Evolutionary conservation across 2,797 vertebrate species (phyloP), one percentile per base, ranked within the genome.

Genomic region (Micromesistius poutassou): DNA sequence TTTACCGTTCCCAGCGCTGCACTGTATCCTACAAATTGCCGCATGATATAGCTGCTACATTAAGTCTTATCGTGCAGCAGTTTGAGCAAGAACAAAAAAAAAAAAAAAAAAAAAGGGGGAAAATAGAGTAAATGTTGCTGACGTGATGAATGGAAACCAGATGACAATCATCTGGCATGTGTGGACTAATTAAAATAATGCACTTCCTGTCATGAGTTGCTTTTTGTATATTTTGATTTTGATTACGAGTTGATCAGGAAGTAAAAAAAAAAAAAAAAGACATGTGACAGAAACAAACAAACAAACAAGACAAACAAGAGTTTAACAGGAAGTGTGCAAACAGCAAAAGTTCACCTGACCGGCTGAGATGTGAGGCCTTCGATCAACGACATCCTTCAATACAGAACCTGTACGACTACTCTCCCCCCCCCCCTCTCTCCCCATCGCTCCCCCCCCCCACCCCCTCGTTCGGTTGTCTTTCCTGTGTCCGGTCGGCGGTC

Each of bases 261-360:
- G 35, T n/a, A 22, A 16, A 35, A n/a, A 71, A 71, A 31, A 71
- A 22, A 71, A 71, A 72, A 16, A 33, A 8, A 13, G 1, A 30
- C 25, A 2, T 19, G 30, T 72, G 16, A 31, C 14, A 72, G 33
- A 38, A n/a, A n/a, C n/a, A n/a, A n/a, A 38, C 72, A 73, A 22
- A 72, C 22, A 8, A 72, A 38, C 10, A 36, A 28, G 38, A 74
- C 36, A 28, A 38, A 40, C 10, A 3, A 74, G 72, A 36, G 19
- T 74, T 84, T 84, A 84, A 83, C 80, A 89, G 80, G 84, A 87
- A 87, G 93, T 96, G 96, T 97, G 96, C 96, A 97, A 97, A 97
- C 93, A 91, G 95, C 95, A 95, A 94, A 94, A 93, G 95, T 96
- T 94, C 93, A 91, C 94, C 95, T 75, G 89, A 93, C 76, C 16